These are phyloP conservation scores for Drosophila auraria DNA, from an alignment of 1,140 invertebrate genomes.

Conservation along the genomic window DNA sequence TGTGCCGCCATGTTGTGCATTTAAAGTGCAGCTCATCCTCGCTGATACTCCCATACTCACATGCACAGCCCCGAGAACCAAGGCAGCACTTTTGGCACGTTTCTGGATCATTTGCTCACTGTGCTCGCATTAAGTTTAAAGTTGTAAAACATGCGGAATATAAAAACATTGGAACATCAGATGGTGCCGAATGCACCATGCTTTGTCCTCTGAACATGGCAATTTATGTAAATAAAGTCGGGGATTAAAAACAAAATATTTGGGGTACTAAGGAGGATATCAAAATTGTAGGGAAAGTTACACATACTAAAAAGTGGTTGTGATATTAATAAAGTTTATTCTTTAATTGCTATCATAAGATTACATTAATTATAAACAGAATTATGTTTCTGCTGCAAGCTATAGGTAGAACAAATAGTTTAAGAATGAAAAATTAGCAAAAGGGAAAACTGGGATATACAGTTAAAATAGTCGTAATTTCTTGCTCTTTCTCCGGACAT, in stretches of 20 bases:
- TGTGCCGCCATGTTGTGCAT: constrained; percentile 56
- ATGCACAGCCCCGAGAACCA: constrained; percentile 8
- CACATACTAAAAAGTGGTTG: too few species aligned
- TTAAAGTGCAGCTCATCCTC: constrained; percentile 56
- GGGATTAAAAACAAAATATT: not conserved
- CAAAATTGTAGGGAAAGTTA: not conserved
- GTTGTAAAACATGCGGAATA: constrained; percentile 25
- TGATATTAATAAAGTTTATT: too few species aligned
- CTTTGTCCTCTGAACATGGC: not conserved
- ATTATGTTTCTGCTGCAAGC: too few species aligned
- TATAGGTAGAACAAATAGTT: too few species aligned
- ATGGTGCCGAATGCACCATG: not conserved
- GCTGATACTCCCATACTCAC: not conserved
- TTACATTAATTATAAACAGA: not conserved
- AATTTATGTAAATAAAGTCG: not conserved
- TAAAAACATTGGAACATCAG: constrained; percentile 4
- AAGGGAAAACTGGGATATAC: not conserved
- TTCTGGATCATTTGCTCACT: constrained; percentile 55
- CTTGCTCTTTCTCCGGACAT: constrained; percentile 8
- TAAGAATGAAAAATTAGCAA: not conserved
- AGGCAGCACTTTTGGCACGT: constrained; percentile 54
- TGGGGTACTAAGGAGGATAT: not conserved
- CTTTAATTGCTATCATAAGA: not conserved
- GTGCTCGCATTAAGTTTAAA: constrained; percentile 34
- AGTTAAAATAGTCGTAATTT: not conserved